phyloP scores from a whole-genome alignment of 2,113 vertebrate species.

The Lepidothrix coronata region DNA sequence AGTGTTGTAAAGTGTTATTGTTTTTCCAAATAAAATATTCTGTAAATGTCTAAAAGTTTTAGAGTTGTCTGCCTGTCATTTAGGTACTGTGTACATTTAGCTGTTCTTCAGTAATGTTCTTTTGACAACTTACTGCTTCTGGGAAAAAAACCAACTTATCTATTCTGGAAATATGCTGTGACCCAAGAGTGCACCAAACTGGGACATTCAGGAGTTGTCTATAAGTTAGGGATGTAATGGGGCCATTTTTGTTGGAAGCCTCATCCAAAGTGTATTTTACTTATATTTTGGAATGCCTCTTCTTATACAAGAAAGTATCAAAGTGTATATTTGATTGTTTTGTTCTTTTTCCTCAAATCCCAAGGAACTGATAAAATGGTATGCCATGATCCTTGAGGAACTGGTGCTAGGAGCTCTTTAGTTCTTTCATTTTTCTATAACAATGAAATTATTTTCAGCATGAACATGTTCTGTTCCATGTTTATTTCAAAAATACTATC shows the following conservation, averaged over 20 bases:
- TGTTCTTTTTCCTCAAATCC: neutral
- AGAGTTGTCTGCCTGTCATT: neutral
- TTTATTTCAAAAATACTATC: neutral
- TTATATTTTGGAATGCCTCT: neutral
- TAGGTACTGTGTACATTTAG: neutral
- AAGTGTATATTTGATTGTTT: neutral
- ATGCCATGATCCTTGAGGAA: neutral
- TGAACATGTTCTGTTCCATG: neutral
- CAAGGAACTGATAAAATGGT: neutral
- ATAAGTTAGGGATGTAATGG: neutral
- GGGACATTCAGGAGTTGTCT: neutral
- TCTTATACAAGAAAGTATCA: neutral
- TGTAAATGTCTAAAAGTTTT: neutral
- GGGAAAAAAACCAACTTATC: fast-evolving
- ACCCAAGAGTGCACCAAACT: neutral
- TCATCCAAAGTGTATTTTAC: neutral
- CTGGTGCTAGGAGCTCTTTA: neutral
- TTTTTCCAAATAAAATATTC: neutral
- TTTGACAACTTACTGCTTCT: neutral
- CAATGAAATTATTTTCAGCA: neutral
- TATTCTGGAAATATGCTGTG: neutral
- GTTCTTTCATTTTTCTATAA: neutral
- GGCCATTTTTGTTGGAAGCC: neutral
- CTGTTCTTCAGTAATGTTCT: neutral
- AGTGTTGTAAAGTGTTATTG: neutral